A percentile compares a stretch with the other conserved stretches of the same genome.
Conservation (phyloP, 1,140 invertebrate species). For the Lasioglossum albipes region DNA sequence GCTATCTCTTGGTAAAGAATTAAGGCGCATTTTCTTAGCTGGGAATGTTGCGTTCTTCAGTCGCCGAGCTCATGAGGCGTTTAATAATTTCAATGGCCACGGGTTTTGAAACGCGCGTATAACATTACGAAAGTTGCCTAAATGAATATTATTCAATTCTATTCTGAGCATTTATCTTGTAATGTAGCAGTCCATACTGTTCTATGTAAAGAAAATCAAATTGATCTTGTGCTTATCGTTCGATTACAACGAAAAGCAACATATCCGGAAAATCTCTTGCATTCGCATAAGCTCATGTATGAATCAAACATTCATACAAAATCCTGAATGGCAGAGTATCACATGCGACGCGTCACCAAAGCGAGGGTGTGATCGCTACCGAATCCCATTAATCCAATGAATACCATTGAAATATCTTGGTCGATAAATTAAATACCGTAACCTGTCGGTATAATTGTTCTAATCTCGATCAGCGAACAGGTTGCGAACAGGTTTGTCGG, state of each 20-base stretch:
- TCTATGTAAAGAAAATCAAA: too few relatives aligned
- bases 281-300: too few relatives aligned
- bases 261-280: too few relatives aligned
- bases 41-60: background rate
- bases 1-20: constrained; percentile 43
- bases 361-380: background rate
- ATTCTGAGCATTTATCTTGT: too few relatives aligned
- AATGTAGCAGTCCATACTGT: too few relatives aligned
- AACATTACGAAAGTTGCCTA: too few relatives aligned
- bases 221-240: too few relatives aligned
- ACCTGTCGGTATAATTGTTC: background rate
- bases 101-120: background rate
- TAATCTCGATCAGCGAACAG: background rate
- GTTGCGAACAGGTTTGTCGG: background rate
- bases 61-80: background rate
- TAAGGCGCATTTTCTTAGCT: constrained; percentile 37
- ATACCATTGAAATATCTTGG: background rate
- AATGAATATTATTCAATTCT: too few relatives aligned
- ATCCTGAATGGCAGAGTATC: too few relatives aligned
- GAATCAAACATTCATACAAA: background rate
- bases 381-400: background rate
- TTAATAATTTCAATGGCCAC: background rate
- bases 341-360: too few relatives aligned
- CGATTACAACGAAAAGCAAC: too few relatives aligned
- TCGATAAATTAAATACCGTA: constrained; percentile 1